Evolutionary conservation across 2,888 invertebrate species (phyloP).

Genomic region (Agrochola litura): DNA sequence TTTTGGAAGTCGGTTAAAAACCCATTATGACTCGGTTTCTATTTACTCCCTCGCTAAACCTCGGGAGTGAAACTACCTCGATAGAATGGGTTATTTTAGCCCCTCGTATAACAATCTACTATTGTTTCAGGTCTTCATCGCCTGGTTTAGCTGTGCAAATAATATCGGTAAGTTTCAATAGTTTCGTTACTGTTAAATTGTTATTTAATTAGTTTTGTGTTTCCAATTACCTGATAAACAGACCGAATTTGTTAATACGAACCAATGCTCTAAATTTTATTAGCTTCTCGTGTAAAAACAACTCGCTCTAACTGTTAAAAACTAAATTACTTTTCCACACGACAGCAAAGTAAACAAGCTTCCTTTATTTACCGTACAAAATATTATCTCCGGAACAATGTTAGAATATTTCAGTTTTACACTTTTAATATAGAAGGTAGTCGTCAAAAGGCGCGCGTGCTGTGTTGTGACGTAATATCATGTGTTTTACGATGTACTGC

Average conservation of each 20-base stretch:
- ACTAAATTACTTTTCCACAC: constrained; percentile 14
- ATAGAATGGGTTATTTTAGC: too few relatives aligned
- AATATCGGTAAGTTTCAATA: constrained; percentile 25
- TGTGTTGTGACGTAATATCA: constrained; percentile 64
- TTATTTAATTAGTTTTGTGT: not conserved
- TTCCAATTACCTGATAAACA: not conserved
- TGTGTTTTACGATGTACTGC: constrained; percentile 64
- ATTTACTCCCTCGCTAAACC: too few relatives aligned
- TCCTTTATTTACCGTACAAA: constrained; percentile 44
- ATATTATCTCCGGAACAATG: constrained; percentile 57
- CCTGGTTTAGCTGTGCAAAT: not conserved
- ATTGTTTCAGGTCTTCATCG: constrained; percentile 39
- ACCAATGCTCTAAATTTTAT: not conserved
- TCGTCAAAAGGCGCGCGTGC: constrained; percentile 48
- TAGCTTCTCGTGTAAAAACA: not conserved
- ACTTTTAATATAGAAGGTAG: constrained; percentile 61
- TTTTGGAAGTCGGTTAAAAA: too few relatives aligned
- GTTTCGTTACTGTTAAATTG: not conserved
- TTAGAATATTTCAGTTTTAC: constrained; percentile 61
- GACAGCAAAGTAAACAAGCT: constrained; percentile 25
- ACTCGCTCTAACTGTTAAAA: not conserved
- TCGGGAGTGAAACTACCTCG: too few relatives aligned
- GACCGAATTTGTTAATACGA: not conserved
- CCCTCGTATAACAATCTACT: too few relatives aligned
- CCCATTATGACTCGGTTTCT: too few relatives aligned